Evolutionary conservation across 1,140 invertebrate species (phyloP).

Genomic region (Saccostrea echinata): DNA sequence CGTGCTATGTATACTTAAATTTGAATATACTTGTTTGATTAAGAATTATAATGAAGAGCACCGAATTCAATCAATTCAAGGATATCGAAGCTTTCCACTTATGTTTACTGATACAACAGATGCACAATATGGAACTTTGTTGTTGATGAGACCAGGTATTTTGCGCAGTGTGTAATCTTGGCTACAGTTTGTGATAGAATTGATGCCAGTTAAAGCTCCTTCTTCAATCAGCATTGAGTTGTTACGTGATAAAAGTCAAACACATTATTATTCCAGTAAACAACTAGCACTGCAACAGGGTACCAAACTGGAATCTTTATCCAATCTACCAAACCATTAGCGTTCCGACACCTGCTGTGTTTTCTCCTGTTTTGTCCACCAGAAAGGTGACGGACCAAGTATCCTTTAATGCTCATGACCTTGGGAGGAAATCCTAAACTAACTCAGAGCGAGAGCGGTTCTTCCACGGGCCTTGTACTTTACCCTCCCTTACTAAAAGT

Average conservation of each 20-base stretch:
- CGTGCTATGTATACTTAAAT: too few relatives aligned
- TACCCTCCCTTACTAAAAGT: not conserved
- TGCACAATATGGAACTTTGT: too few relatives aligned
- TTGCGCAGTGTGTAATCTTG: too few relatives aligned
- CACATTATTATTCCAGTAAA: not conserved
- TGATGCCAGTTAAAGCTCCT: not conserved
- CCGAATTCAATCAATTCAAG: too few relatives aligned
- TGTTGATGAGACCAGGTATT: too few relatives aligned
- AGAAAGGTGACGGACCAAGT: not conserved
- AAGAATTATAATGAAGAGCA: too few relatives aligned
- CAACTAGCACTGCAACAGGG: not conserved
- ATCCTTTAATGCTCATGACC: not conserved
- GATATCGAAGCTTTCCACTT: too few relatives aligned
- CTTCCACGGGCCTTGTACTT: slow-evolving; percentile 5
- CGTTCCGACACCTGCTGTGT: slow-evolving; percentile 10
- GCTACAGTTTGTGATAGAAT: too few relatives aligned
- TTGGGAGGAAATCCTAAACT: not conserved
- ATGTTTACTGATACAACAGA: too few relatives aligned
- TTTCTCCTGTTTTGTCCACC: not conserved
- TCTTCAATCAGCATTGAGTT: not conserved
- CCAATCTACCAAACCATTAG: not conserved
- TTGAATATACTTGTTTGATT: too few relatives aligned
- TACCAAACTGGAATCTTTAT: not conserved
- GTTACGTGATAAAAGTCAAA: slow-evolving; percentile 9
- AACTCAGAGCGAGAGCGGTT: not conserved